Evolutionary conservation across 2,888 invertebrate species (phyloP).

Genomic region (Caenorhabditis becei): DNA sequence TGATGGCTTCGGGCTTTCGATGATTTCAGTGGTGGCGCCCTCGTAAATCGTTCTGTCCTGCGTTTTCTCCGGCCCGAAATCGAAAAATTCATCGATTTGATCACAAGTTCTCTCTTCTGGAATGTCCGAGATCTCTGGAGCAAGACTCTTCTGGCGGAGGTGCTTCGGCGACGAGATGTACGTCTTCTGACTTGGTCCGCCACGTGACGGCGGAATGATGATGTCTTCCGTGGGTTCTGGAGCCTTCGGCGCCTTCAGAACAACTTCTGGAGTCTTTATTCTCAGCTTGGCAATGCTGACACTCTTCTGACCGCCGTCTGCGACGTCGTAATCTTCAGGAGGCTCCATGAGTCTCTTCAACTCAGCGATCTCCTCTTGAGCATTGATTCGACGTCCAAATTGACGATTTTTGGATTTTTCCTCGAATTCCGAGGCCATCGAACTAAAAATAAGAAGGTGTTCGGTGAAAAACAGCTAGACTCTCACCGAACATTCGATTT

Average conservation of each 20-base stretch:
- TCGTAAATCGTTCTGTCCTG: background rate
- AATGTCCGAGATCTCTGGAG: constrained; percentile 49
- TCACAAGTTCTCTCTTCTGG: constrained; percentile 56
- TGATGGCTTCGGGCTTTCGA: background rate
- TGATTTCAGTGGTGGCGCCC: background rate
- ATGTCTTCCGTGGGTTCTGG: background rate
- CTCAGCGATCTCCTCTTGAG: constrained; percentile 39
- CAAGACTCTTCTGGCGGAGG: constrained; percentile 25
- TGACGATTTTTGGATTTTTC: constrained; percentile 4
- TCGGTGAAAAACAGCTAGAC: background rate
- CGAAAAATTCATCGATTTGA: constrained; percentile 66
- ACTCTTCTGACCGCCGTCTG: background rate
- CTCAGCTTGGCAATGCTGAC: too few species aligned
- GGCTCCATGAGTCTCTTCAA: background rate
- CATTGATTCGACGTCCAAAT: constrained; percentile 34
- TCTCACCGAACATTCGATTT: background rate
- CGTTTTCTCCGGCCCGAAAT: constrained; percentile 43
- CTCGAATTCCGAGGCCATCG: constrained; percentile 47
- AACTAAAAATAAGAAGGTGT: background rate
- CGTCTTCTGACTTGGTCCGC: constrained; percentile 13
- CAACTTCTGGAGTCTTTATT: too few species aligned
- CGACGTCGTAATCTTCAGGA: background rate
- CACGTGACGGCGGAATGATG: background rate
- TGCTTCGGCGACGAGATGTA: constrained; percentile 26
- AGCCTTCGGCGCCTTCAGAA: too few species aligned